Conservation (phyloP, 2,797 vertebrate species). For the Uromys caudimaculatus region DNA sequence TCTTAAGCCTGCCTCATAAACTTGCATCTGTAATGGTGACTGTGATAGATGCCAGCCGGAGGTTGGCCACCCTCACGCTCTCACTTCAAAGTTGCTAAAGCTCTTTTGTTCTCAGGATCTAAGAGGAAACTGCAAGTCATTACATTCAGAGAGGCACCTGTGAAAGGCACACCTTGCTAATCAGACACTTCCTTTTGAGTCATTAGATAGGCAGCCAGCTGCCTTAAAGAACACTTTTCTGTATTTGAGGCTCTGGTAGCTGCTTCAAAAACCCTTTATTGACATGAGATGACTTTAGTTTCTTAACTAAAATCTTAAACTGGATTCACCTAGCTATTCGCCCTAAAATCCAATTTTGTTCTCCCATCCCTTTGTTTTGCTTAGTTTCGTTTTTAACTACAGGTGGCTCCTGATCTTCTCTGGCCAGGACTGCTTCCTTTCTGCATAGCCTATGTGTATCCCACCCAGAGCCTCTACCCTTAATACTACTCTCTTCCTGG, state of each 20-base stretch:
- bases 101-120: slow-evolving; percentile 25
- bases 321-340: background rate
- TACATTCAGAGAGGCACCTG: background rate
- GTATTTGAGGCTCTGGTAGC: background rate
- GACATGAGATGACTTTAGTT: slow-evolving; percentile 18
- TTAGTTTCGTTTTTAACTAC: background rate
- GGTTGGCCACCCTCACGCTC: background rate
- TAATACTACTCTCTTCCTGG: background rate
- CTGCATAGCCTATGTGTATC: accelerated
- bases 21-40: background rate
- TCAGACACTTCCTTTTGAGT: background rate
- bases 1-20: slow-evolving; percentile 16
- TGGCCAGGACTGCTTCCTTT: background rate
- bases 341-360: background rate
- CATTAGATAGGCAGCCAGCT: background rate
- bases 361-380: no score
- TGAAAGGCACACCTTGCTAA: background rate
- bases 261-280: slow-evolving; percentile 28
- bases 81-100: background rate
- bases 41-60: background rate
- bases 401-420: background rate
- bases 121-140: background rate
- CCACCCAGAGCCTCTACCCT: background rate
- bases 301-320: background rate
- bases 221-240: background rate